These are phyloP conservation scores for Prolemur simus DNA, from an alignment of 2,113 vertebrate species.

Conservation along the genomic window DNA sequence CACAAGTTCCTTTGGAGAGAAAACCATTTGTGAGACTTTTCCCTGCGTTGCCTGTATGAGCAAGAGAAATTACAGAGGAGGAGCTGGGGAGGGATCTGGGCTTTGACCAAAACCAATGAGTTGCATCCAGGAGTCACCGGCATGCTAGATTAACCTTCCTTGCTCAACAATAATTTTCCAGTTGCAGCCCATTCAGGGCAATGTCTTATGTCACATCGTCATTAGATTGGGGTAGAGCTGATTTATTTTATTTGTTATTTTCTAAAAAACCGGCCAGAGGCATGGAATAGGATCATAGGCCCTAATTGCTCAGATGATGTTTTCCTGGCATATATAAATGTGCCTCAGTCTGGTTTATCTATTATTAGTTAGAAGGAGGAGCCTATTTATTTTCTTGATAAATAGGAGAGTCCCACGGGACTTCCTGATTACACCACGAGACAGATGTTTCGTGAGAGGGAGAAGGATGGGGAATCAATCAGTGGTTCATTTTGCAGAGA, in stretches of 20 bases:
- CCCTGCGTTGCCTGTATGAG: background rate
- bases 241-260: conserved; percentile 70
- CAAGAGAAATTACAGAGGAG: background rate
- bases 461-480: conserved; percentile 72
- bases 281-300: conserved; percentile 26
- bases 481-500: conserved; percentile 61
- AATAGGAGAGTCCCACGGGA: conserved; percentile 55
- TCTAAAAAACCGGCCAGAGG: conserved; percentile 47
- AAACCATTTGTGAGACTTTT: background rate
- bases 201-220: conserved; percentile 47
- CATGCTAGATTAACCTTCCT: conserved; percentile 64
- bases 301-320: conserved; percentile 53
- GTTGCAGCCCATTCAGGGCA: conserved; percentile 67
- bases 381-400: conserved; percentile 71
- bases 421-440: conserved; percentile 69
- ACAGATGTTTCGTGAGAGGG: conserved; percentile 71
- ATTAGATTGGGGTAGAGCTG: conserved; percentile 51
- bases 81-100: background rate
- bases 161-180: conserved; percentile 60
- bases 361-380: conserved; percentile 61
- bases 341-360: conserved; percentile 50
- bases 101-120: background rate
- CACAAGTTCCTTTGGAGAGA: background rate
- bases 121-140: conserved; percentile 48
- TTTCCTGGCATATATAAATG: conserved; percentile 66